Conservation (phyloP, 2,113 vertebrate genomes). For the Hiodon alosoides region DNA sequence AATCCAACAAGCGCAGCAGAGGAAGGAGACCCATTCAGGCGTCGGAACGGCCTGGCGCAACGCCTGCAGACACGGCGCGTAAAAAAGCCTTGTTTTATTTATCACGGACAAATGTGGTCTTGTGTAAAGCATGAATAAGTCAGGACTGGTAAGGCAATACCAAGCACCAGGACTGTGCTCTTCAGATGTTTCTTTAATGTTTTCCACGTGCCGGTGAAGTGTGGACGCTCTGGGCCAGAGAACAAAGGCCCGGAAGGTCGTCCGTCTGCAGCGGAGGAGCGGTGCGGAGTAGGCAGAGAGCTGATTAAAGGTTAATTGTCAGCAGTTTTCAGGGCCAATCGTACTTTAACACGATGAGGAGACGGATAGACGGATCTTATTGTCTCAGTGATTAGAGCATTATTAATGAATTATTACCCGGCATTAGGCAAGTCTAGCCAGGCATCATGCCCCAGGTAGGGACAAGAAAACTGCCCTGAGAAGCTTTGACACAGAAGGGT, state of each 20-base stretch:
- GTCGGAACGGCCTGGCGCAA: too few species aligned
- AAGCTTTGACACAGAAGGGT: background rate
- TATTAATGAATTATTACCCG: background rate
- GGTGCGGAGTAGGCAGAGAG: too few species aligned
- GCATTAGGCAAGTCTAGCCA: background rate
- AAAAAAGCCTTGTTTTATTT: background rate
- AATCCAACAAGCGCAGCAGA: too few species aligned
- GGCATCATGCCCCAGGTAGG: background rate
- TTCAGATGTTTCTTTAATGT: background rate
- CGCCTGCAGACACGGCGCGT: too few species aligned
- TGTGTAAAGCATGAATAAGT: slow-evolving; percentile 2
- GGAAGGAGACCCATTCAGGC: too few species aligned
- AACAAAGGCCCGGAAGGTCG: background rate
- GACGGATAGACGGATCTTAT: background rate
- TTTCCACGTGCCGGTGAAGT: background rate
- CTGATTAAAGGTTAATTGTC: slow-evolving; percentile 16
- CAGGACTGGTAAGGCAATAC: background rate
- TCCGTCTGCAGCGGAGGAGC: background rate
- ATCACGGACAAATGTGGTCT: background rate
- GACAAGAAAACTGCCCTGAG: background rate
- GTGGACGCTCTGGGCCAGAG: background rate
- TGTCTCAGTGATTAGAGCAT: slow-evolving; percentile 1
- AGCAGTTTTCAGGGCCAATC: slow-evolving; percentile 11
- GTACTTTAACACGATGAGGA: background rate
- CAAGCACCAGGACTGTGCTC: background rate